phyloP scores from a whole-genome alignment of 2,113 vertebrate species.

The Sceloporus tristichus region DNA sequence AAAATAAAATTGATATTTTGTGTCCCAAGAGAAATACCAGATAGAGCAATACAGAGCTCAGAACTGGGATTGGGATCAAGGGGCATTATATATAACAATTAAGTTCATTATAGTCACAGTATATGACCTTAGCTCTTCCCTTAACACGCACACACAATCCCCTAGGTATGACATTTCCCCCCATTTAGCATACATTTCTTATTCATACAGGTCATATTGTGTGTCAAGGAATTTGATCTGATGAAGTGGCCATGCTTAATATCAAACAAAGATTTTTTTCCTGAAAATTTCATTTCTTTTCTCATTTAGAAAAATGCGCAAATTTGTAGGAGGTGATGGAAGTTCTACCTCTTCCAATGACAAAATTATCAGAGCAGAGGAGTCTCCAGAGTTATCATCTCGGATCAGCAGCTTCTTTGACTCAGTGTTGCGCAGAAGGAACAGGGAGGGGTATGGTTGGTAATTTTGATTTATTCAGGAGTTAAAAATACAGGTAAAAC shows the following conservation, averaged over 20 bases:
- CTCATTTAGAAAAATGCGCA: conserved; percentile 80
- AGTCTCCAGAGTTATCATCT: conserved; percentile 62
- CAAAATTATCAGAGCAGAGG: conserved; percentile 66
- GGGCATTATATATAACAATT: background rate
- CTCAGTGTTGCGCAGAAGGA: conserved; percentile 76
- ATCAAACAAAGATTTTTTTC: conserved; percentile 14
- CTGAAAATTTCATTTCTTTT: conserved; percentile 10
- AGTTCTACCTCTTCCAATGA: conserved; percentile 68
- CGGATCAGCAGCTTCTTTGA: conserved; percentile 56
- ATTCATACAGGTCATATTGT: no score
- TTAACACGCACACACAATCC: background rate
- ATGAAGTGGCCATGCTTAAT: background rate
- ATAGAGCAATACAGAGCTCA: background rate
- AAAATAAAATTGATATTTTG: no score
- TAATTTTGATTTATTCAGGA: background rate
- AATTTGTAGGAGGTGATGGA: conserved; percentile 74
- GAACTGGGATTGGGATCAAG: background rate
- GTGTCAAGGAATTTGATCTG: background rate
- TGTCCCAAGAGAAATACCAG: background rate
- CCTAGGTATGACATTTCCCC: no score
- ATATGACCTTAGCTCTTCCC: background rate
- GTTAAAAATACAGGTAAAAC: background rate
- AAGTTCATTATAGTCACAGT: background rate
- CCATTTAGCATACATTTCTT: background rate
- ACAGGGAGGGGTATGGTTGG: background rate